phyloP scores from a whole-genome alignment of 2,113 vertebrate genomes.

The Panthera leo region DNA sequence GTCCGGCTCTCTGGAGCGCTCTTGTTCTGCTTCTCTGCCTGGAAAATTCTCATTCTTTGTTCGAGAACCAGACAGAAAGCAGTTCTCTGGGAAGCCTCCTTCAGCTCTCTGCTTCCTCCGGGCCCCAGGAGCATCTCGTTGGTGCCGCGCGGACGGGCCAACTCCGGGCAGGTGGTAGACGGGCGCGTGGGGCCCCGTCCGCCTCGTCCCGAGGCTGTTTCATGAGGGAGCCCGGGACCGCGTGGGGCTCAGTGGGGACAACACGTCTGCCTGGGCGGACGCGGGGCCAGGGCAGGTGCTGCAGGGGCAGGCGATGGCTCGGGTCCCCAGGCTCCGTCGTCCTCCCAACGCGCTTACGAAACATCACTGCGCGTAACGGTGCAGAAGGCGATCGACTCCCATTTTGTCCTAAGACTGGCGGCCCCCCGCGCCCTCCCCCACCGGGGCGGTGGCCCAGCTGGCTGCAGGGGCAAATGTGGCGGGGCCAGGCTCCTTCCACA shows the following conservation, averaged over 20 bases:
- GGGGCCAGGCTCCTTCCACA: rapidly evolving
- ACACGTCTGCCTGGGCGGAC: rapidly evolving
- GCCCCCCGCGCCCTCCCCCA: too few relatives aligned
- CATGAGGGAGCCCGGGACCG: background rate
- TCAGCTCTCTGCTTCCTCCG: rapidly evolving
- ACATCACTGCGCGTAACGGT: rapidly evolving
- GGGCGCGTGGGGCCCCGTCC: background rate
- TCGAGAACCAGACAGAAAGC: background rate
- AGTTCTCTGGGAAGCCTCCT: background rate
- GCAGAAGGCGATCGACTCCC: background rate
- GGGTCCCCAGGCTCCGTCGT: rapidly evolving
- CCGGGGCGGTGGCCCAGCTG: background rate
- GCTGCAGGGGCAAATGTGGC: background rate
- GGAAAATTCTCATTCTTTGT: background rate
- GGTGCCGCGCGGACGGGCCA: background rate
- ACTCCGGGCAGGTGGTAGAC: rapidly evolving
- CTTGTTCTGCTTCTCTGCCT: background rate
- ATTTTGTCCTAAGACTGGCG: background rate
- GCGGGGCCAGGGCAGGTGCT: background rate
- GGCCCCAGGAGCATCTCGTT: too few relatives aligned
- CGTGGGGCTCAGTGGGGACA: background rate
- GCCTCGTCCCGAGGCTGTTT: background rate
- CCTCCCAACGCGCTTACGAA: rapidly evolving
- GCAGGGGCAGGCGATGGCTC: rapidly evolving
- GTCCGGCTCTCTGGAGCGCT: rapidly evolving